Evolutionary conservation across 2,797 vertebrate species (phyloP), one percentile per base, ranked within the genome.

Genomic region (Chelmon rostratus): DNA sequence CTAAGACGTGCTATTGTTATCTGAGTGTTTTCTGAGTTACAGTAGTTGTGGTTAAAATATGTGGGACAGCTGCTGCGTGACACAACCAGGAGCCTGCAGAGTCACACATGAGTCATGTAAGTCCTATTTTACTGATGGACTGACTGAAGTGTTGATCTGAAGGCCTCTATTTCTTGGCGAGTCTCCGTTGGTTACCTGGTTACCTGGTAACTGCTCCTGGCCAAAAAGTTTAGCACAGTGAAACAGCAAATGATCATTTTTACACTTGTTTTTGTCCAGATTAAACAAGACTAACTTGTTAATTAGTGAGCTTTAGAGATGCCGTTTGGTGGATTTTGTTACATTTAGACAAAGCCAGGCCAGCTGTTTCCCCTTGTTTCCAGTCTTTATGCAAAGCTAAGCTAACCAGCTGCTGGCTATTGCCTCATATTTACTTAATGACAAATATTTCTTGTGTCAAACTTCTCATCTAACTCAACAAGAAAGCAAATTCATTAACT

Each of bases 1-100:
- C 84, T 84, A 63, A 52, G 23, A 54, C 6, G 46, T 46, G 53
- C 44, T 53, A 8, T 56, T 68, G 50, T 66, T 79, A 44, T 74
- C n/a, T 68, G 44, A 57, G 38, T 54, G 63, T 74, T 52, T 15
- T 62, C 1, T n/a, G 7, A 35, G 25, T 70, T 47, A 37, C 42
- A 52, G 12, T 44, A 6, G 38, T 2, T 49, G 44, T 50, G 49
- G 25, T 61, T 53, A 16, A 2, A 44, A 67, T 46, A 21, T 73
- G 42, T 25, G 10, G 18, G 8, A 58, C 19, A 13, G 59, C 23
- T 25, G 47, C 53, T 72, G 46, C 10, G 37, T 54, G 49, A n/a
- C 8, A n/a, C 62, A 19, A 21, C 4, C 8, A 11, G 37, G 21
- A 35, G 37, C 11, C 40, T 3, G 10, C 5, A 69, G 67, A 65